Evolutionary conservation across 2,113 vertebrate species (phyloP).

Genomic region (Elachura formosa): DNA sequence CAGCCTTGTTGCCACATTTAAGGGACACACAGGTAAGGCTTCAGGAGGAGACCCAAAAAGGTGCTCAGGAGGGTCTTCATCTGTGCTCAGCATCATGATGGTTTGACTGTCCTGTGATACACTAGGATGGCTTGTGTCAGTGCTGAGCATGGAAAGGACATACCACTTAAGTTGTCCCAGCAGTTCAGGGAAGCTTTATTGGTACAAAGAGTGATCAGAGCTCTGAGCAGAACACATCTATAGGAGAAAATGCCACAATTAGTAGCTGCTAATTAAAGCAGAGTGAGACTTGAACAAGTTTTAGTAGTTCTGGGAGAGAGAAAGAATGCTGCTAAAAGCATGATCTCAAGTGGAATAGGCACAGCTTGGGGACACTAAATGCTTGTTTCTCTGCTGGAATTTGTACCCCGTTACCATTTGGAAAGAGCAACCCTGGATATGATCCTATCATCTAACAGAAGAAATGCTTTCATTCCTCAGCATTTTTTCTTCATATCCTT

Average conservation of each 20-base stretch:
- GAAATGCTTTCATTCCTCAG: not conserved
- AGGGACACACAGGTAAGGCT: constrained; percentile 90
- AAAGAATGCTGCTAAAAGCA: not conserved
- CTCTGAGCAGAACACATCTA: not conserved
- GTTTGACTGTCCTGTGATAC: not conserved
- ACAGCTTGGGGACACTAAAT: not conserved
- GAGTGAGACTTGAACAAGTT: not conserved
- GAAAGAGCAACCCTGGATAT: not conserved
- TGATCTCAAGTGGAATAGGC: not conserved
- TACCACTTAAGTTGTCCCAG: not conserved
- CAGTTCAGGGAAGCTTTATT: not conserved
- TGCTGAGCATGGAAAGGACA: not conserved
- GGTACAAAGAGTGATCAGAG: not conserved
- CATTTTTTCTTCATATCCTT: not conserved
- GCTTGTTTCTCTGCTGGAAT: not conserved
- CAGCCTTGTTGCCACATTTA: constrained; percentile 92
- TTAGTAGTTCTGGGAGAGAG: not conserved
- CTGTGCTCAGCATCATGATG: not conserved
- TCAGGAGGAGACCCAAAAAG: not conserved
- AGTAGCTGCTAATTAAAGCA: not conserved
- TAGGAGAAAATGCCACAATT: not conserved
- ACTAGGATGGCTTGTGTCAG: not conserved
- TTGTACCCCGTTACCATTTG: not conserved
- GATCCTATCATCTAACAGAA: not conserved
- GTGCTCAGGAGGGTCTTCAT: not conserved